Evolutionary conservation across 92 coral and sea anemone species (phyloP).

Genomic region (Blastomussa wellsi): DNA sequence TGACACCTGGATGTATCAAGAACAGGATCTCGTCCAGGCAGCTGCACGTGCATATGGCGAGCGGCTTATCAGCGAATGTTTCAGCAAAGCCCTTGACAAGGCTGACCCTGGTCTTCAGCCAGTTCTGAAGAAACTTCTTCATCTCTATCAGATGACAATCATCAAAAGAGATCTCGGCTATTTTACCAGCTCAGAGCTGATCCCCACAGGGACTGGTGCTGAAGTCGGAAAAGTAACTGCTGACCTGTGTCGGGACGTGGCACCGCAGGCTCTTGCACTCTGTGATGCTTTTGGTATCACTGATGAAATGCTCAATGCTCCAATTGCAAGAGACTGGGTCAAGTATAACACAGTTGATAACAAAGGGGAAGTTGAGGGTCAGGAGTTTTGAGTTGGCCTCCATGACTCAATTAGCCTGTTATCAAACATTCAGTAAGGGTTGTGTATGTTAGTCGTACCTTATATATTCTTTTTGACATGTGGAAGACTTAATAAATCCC

Average conservation of each 20-base stretch:
- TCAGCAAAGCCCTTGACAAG: constrained; percentile 54
- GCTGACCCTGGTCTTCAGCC: constrained; percentile 70
- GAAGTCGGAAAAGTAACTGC: constrained; percentile 71
- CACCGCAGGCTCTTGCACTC: constrained; percentile 83
- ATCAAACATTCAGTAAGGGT: neutral
- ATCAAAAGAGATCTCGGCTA: constrained; percentile 80
- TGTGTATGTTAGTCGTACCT: too few relatives aligned
- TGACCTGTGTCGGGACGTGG: constrained; percentile 75
- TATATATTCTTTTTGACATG: too few relatives aligned
- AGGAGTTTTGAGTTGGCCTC: neutral
- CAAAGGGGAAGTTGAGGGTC: constrained; percentile 64
- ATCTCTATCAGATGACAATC: constrained; percentile 63
- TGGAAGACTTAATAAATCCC: too few relatives aligned
- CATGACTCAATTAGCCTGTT: neutral
- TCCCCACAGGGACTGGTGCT: constrained; percentile 69
- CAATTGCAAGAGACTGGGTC: constrained; percentile 92
- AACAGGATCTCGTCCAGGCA: constrained; percentile 82
- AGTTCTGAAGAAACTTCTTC: constrained; percentile 73
- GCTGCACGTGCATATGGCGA: constrained; percentile 84
- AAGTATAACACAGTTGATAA: constrained; percentile 76
- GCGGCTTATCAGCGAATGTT: constrained; percentile 78
- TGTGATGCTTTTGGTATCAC: constrained; percentile 89
- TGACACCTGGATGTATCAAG: constrained; percentile 81
- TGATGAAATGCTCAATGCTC: constrained; percentile 87
- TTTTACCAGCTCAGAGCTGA: constrained; percentile 68